Evolutionary conservation across 2,797 vertebrate species (phyloP).

Genomic region (Coendou prehensilis): DNA sequence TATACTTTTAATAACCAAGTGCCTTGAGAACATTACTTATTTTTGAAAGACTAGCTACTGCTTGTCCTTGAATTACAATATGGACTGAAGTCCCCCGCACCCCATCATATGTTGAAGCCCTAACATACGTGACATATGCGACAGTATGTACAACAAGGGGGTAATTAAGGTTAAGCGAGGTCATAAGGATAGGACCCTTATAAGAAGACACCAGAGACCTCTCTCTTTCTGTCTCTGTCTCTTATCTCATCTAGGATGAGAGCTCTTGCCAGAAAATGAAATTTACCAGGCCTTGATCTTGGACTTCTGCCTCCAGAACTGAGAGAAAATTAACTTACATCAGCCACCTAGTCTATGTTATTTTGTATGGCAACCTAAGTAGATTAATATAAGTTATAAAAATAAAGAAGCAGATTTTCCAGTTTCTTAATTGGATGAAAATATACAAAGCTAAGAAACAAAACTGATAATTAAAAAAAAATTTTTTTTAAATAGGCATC

Average conservation of each 20-base stretch:
- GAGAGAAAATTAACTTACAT: neutral
- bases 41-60: conserved; percentile 1
- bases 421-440: conserved; percentile 10
- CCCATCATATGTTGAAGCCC: neutral
- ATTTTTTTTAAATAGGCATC: neutral
- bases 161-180: neutral
- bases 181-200: neutral
- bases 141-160: neutral
- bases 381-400: neutral
- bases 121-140: too few species aligned
- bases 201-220: neutral
- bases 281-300: neutral
- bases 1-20: neutral
- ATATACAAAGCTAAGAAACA: neutral
- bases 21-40: neutral
- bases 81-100: neutral
- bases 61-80: neutral
- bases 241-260: neutral
- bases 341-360: neutral
- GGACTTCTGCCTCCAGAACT: neutral
- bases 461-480: neutral
- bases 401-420: neutral
- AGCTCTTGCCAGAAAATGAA: neutral
- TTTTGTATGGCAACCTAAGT: neutral
- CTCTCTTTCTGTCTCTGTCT: neutral